These are phyloP conservation scores for Troglohyphantes excavatus DNA, from an alignment of 2,888 invertebrate genomes.

Conservation along the genomic window DNA sequence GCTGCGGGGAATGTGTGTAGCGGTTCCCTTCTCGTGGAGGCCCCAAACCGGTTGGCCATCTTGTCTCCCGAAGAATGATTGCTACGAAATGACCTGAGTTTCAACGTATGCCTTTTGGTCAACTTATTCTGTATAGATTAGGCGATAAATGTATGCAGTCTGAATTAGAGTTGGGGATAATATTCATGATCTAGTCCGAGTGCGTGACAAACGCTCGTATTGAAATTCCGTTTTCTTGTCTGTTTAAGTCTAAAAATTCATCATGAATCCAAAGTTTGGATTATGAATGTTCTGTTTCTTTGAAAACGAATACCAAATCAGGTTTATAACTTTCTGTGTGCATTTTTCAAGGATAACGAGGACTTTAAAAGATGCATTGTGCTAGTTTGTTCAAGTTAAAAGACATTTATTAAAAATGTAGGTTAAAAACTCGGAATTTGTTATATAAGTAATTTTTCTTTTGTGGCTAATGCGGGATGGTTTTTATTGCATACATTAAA, in stretches of 20 bases:
- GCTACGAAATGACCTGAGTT: conserved; percentile 46
- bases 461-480: too few relatives aligned
- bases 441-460: too few relatives aligned
- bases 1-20: conserved; percentile 28
- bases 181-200: neutral
- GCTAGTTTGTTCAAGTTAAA: neutral
- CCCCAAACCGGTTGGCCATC: conserved; percentile 58
- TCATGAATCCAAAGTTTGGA: neutral
- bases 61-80: neutral
- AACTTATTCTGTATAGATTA: conserved; percentile 40
- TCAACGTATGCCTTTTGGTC: conserved; percentile 35
- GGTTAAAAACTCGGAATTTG: too few relatives aligned
- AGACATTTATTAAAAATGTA: too few relatives aligned
- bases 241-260: neutral
- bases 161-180: conserved; percentile 6
- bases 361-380: neutral
- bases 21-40: conserved; percentile 29
- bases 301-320: neutral
- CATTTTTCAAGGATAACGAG: neutral
- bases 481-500: too few relatives aligned
- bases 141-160: conserved; percentile 4
- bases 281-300: neutral
- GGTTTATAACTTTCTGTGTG: neutral
- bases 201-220: neutral
- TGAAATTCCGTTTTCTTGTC: neutral